Base-by-base conservation (phyloP, 1,140 invertebrate species). In the Arion vulgaris region DNA sequence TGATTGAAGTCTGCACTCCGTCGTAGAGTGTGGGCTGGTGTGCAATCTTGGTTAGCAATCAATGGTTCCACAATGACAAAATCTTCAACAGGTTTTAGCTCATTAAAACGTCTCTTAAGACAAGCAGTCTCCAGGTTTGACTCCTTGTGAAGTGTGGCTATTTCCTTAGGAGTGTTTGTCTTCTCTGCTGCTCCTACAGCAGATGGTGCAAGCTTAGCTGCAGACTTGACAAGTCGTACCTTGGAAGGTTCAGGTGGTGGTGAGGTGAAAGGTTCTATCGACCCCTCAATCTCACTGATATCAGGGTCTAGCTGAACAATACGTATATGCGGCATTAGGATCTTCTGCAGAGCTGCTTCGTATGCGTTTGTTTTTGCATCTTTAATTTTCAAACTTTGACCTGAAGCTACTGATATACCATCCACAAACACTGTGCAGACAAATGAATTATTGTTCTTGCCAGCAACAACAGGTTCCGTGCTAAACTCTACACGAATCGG, bases 311-410 rank as follows among this genome's bases (percentile, higher is more conserved):
- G 57, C n/a, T 78, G 45, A 15, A 83, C 81, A 69, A 91, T 81
- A 41, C 84, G 83, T 4, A 88, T 45, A 69, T 81, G 84, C 38
- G 84, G 85, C 68, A 83, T 87, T 2, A 68, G 68, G 26, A 90
- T 81, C 23, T 85, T 68, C 39, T 88, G 68, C 32, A 89, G 39
- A 53, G 87, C 88, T 71, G 86, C 86, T 28, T 86, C 73, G 83
- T 84, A 90, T 19, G 90, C 89, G 17, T 87, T 84, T 36, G 85
- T 83, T 75, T 89, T 91, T 28, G 90, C 86, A 13, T 78, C 68
- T 77, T 88, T 90, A 51, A 89, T 89, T 28, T 80, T 85, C 19
- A 80, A 39, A 9, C 77, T 86, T 57, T 77, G 57, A 28, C 86
- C 89, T 34, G 78, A 45, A 1, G 82, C 82, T 39, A 89, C 49